Evolutionary conservation across 2,888 invertebrate genomes (phyloP).

Genomic region (Drosophila hamatofila): DNA sequence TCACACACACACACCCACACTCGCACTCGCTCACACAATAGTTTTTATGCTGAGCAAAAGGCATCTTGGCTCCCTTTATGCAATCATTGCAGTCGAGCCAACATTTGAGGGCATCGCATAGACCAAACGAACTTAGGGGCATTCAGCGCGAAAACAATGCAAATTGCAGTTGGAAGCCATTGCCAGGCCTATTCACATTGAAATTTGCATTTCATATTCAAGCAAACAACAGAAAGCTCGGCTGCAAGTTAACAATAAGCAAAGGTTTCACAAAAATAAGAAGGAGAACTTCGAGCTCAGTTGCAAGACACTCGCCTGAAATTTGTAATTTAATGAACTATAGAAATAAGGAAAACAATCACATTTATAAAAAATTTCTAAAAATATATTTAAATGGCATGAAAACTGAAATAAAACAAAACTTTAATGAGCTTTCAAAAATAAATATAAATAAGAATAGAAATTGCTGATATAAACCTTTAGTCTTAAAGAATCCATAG

Average conservation of each 20-base stretch:
- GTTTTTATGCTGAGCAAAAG: conserved; percentile 40
- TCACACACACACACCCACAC: conserved; percentile 22
- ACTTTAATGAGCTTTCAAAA: not conserved
- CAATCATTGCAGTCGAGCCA: conserved; percentile 66
- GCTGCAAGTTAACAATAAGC: conserved; percentile 70
- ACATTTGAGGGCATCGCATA: conserved; percentile 34
- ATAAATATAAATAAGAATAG: not conserved
- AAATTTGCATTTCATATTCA: conserved; percentile 70
- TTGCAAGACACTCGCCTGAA: not conserved
- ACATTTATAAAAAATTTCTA: no score
- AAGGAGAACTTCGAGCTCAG: not conserved
- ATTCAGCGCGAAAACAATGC: conserved; percentile 72
- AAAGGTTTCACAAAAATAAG: not conserved
- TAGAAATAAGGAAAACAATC: not conserved
- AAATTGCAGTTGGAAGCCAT: conserved; percentile 65
- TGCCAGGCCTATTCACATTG: conserved; percentile 71
- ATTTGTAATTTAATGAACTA: not conserved
- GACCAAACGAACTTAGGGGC: conserved; percentile 39
- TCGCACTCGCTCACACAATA: conserved; percentile 50
- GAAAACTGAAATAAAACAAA: not conserved
- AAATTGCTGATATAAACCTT: not conserved
- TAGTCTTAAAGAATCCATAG: not conserved
- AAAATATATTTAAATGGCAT: no score
- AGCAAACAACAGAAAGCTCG: conserved; percentile 31
- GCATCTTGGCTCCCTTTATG: conserved; percentile 62